Evolutionary conservation across 2,888 invertebrate species (phyloP).

Genomic region (Galerucella pusilla): DNA sequence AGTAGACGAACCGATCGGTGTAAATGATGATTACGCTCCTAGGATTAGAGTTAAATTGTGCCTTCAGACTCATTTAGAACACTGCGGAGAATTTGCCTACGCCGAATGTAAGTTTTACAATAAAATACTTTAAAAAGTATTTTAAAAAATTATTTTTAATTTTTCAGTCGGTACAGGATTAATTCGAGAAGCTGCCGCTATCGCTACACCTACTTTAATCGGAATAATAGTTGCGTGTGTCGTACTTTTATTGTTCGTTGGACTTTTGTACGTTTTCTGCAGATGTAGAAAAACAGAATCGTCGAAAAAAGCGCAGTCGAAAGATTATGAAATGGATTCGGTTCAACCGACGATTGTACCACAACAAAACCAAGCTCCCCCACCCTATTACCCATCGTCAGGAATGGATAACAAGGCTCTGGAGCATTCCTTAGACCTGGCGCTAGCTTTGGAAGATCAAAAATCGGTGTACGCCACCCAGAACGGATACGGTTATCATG

Average conservation of each 20-base stretch:
- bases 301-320: constrained; percentile 83
- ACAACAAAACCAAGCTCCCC: constrained; percentile 88
- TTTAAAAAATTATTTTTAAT: constrained; percentile 5
- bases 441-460: constrained; percentile 84
- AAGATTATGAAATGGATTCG: constrained; percentile 92
- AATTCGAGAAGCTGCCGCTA: constrained; percentile 80
- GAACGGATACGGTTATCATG: constrained; percentile 87
- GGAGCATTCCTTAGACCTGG: constrained; percentile 89
- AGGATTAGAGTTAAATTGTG: constrained; percentile 85
- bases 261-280: constrained; percentile 84
- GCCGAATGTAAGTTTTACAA: constrained; percentile 79
- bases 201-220: constrained; percentile 82
- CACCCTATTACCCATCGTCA: constrained; percentile 88
- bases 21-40: constrained; percentile 73
- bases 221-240: constrained; percentile 83
- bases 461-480: constrained; percentile 88
- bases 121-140: neutral
- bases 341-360: constrained; percentile 86
- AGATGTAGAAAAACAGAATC: constrained; percentile 84
- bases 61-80: constrained; percentile 81
- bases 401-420: constrained; percentile 93
- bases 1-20: constrained; percentile 69
- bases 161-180: constrained; percentile 82
- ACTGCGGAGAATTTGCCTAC: constrained; percentile 85
- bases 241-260: constrained; percentile 82